These are phyloP conservation scores for Zosterops japonicus DNA, from an alignment of 2,113 vertebrate genomes.

Conservation along the genomic window DNA sequence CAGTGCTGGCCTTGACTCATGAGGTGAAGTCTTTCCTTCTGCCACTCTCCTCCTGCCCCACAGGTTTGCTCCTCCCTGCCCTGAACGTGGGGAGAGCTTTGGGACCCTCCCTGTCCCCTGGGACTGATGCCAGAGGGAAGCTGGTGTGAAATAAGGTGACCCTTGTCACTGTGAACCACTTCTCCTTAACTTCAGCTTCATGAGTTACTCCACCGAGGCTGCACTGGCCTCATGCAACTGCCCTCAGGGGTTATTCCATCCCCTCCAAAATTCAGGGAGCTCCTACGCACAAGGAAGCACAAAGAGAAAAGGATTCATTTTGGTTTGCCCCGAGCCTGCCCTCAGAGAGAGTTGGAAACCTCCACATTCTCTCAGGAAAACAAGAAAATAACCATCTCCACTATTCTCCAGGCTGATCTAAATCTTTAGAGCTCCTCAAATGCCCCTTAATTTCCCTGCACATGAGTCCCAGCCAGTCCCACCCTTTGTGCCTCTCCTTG, in stretches of 20 bases:
- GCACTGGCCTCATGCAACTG: fast-evolving
- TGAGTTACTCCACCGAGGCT: not conserved
- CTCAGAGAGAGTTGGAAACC: not conserved
- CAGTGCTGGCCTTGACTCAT: fast-evolving
- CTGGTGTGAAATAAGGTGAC: not conserved
- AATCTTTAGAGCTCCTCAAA: not conserved
- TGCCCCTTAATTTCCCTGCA: fast-evolving
- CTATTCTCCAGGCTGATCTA: not conserved
- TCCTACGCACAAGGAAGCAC: not conserved
- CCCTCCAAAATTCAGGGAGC: not conserved
- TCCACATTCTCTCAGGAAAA: not conserved
- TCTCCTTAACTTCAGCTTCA: not conserved
- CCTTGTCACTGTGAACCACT: not conserved
- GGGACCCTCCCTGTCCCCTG: not conserved
- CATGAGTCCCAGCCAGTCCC: not conserved
- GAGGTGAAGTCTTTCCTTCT: not conserved
- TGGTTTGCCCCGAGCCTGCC: not conserved
- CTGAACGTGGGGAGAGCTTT: not conserved
- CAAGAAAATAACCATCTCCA: not conserved
- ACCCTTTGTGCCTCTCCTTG: not conserved
- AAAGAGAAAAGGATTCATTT: not conserved
- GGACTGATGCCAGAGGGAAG: not conserved
- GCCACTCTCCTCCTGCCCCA: not conserved
- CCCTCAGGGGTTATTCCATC: not conserved
- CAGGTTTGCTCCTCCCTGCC: not conserved